A percentile compares a stretch with the other conserved stretches of the same genome.
Evolutionary conservation across 1,140 invertebrate species (phyloP).

Genomic region (Apis laboriosa): DNA sequence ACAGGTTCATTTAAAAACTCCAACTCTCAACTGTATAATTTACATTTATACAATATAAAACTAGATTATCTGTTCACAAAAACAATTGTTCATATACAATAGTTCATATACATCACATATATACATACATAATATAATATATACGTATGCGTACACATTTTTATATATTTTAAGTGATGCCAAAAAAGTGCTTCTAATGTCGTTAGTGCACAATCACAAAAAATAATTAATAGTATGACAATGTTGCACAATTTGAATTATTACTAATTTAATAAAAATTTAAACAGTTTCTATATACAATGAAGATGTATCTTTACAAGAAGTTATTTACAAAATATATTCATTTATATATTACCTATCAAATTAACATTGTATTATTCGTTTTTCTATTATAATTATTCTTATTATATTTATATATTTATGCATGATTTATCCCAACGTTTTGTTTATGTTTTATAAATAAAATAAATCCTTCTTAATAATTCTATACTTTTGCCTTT

Average conservation of each 20-base stretch:
- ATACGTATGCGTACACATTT: conserved; percentile 61
- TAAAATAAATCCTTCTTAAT: conserved; percentile 74
- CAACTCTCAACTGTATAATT: conserved; percentile 67
- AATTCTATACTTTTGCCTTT: conserved; percentile 61
- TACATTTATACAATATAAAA: conserved; percentile 75
- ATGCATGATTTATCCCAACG: conserved; percentile 68
- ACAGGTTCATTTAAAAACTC: conserved; percentile 57
- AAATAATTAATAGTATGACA: conserved; percentile 69
- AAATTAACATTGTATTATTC: conserved; percentile 78
- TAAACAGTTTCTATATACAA: conserved; percentile 76
- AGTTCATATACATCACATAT: conserved; percentile 66
- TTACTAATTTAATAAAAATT: conserved; percentile 77
- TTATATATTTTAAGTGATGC: conserved; percentile 55
- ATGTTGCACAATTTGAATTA: conserved; percentile 73
- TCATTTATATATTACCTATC: conserved; percentile 79
- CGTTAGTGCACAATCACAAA: conserved; percentile 67
- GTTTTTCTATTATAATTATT: conserved; percentile 69
- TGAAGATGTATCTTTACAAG: conserved; percentile 76
- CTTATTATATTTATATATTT: conserved; percentile 70
- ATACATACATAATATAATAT: conserved; percentile 63
- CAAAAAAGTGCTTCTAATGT: conserved; percentile 62
- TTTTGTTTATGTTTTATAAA: conserved; percentile 71
- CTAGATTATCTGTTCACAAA: conserved; percentile 75
- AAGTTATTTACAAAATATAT: conserved; percentile 81
- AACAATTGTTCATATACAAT: conserved; percentile 74